Conservation (phyloP, 2,888 invertebrate species). For the Eudiplozoon nipponicum region DNA sequence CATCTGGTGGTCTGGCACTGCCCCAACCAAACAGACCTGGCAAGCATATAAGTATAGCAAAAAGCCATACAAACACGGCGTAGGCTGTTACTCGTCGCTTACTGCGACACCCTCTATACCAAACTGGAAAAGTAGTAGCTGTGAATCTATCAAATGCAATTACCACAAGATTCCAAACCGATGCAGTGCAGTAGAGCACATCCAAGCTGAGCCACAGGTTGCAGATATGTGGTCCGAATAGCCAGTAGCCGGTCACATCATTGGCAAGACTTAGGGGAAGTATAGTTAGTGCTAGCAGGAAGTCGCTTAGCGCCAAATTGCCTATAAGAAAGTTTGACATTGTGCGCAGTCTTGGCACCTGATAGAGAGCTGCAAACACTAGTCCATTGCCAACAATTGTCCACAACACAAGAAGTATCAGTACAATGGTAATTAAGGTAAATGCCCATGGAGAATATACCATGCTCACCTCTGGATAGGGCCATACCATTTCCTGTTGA, state of each 20-base stretch:
- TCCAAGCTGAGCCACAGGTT: conserved; percentile 24
- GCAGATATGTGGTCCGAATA: conserved; percentile 24
- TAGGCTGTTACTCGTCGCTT: conserved; percentile 22
- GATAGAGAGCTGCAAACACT: conserved; percentile 23
- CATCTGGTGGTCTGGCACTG: too few species aligned
- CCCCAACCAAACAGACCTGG: conserved; percentile 26
- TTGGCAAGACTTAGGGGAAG: conserved; percentile 24
- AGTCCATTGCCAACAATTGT: conserved; percentile 25
- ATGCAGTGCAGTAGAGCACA: conserved; percentile 27
- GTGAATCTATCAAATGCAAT: conserved; percentile 27
- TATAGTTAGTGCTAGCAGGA: conserved; percentile 25
- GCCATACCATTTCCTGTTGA: too few species aligned
- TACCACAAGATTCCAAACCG: conserved; percentile 27
- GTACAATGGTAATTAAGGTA: too few species aligned
- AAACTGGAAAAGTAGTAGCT: conserved; percentile 26
- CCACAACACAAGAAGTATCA: conserved; percentile 21
- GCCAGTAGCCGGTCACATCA: conserved; percentile 25
- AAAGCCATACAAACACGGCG: conserved; percentile 25
- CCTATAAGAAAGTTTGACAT: conserved; percentile 27
- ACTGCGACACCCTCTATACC: conserved; percentile 25
- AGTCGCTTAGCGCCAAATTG: conserved; percentile 26
- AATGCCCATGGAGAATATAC: too few species aligned
- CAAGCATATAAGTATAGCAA: conserved; percentile 24
- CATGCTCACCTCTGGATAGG: too few species aligned
- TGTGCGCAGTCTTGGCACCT: conserved; percentile 22